Evolutionary conservation across 1,140 invertebrate genomes (phyloP), one percentile per base, ranked within the genome.

Genomic region (Zaprionus lachaisei): DNA sequence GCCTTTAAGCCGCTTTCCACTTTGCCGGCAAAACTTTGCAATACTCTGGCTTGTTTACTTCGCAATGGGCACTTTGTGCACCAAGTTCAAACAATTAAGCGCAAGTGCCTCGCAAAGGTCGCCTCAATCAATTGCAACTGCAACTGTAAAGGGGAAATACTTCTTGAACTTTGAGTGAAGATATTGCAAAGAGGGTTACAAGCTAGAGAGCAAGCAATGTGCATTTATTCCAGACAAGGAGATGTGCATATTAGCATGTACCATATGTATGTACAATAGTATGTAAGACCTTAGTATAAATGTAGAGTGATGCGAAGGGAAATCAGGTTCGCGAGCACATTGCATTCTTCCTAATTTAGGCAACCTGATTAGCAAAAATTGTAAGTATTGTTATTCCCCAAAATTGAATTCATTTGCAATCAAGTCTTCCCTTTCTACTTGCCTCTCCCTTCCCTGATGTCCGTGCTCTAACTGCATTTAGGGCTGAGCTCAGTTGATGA

Each of bases 11-110:
- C 24, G 68, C 68, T 76, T 76, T 55, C 28, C 20, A 17, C 24
- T 31, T 14, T 24, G 31, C 38, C 15, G 14, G 41, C 68, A 51
- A 56, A 65, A 65, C 54, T 72, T 76, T 61, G 60, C 26, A 22
- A 66, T 76, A 55, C 60, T 65, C 64, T 37, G 68, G 61, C 61
- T 76, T 76, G 73, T 76, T 76, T 76, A 76, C 73, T 70, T 62
- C 38, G 51, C 70, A 70, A 74, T 69, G 66, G 58, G 49, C 66
- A 74, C 66, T 69, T 69, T 56, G 63, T 60, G 56, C 66, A 51
- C 49, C 38, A 63, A 75, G 60, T 75, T 60, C 67, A 70, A 57
- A 72, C 73, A 76, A 76, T 76, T 76, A 72, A 72, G 64, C 17
- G n/a, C 44, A 72, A 65, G 34, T 65, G 55, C 54, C 41, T 70